phyloP scores from a whole-genome alignment of 1,140 invertebrate genomes.

The Drosophila mayri region DNA sequence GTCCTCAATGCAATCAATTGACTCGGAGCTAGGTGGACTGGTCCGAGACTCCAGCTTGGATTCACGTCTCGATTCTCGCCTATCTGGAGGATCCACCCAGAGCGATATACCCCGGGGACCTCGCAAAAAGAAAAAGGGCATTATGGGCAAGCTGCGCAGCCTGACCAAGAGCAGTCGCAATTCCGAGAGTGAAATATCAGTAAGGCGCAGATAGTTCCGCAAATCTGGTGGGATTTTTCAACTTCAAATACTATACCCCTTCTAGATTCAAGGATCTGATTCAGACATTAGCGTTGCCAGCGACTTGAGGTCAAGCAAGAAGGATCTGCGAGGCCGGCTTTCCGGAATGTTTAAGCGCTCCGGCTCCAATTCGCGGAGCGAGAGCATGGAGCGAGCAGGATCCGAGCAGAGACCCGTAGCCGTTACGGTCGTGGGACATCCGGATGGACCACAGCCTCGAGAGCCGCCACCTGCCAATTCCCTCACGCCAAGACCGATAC shows the following conservation, averaged over 20 bases:
- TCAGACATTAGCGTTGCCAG: slow-evolving; percentile 90
- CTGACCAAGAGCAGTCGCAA: slow-evolving; percentile 91
- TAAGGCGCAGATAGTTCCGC: slow-evolving; percentile 17
- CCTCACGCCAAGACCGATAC: slow-evolving; percentile 76
- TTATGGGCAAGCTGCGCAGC: slow-evolving; percentile 94
- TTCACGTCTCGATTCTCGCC: slow-evolving; percentile 86
- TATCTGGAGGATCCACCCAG: slow-evolving; percentile 93
- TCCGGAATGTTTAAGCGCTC: slow-evolving; percentile 92
- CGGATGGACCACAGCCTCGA: slow-evolving; percentile 73
- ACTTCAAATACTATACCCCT: not conserved
- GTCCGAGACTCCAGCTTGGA: slow-evolving; percentile 85
- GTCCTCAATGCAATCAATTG: slow-evolving; percentile 91
- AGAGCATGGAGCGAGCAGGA: slow-evolving; percentile 72
- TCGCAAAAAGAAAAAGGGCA: slow-evolving; percentile 92
- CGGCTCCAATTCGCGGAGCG: slow-evolving; percentile 78
- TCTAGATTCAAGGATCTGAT: slow-evolving; percentile 89
- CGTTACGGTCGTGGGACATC: slow-evolving; percentile 77
- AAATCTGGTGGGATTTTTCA: not conserved
- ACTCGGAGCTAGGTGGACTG: slow-evolving; percentile 86
- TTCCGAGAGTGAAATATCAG: slow-evolving; percentile 85
- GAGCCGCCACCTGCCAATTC: slow-evolving; percentile 80
- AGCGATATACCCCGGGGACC: slow-evolving; percentile 91
- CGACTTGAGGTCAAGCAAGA: slow-evolving; percentile 88
- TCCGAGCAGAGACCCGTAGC: slow-evolving; percentile 76
- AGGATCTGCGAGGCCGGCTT: slow-evolving; percentile 91